Base-by-base conservation (phyloP, 2,888 invertebrate genomes). In the Cheiracanthium punctorium region DNA sequence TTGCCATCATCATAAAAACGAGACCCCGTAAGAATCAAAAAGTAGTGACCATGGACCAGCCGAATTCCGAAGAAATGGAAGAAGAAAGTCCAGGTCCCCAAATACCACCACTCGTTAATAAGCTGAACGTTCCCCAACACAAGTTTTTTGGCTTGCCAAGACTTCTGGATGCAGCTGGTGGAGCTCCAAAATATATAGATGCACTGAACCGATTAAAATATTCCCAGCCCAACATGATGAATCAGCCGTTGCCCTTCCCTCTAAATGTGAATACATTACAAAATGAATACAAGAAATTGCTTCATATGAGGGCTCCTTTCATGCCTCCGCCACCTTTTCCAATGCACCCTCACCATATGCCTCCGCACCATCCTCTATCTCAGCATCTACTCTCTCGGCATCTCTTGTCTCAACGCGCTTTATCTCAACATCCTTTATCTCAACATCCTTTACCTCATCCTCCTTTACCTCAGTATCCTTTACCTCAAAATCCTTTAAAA, bases 1-100 rank as follows among this genome's bases (percentile, higher is more conserved):
- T 84, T 17, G 82, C 82, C 29, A 84, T 84, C n/a, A 77, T 84
- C 10, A 77, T 84, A 29, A 84, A 77, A 33, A 65, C 82, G 1
- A 84, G 71, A 20, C 69, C 73, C 10, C 67, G 72, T 1, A 33
- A 74, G 7, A 0, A 30, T 5, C 28, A n/a, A 10, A 33, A 32
- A n/a, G 8, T 30, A 5, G 41, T n/a, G n/a, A 24, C 48, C 20
- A 12, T 2, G 10, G n/a, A 48, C 1, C 41, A 24, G 14, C 12
- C 1, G 4, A 17, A 67, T 0, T n/a, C 8, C 1, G 28, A 43
- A 20, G 43, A 41, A 71, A 12, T 14, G 7, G 43, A 28, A 71
- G n/a, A 29, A 7, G 17, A 41, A 41, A 43, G 28, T 29, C 29
- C 20, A 29, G 43, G 29, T 43, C 43, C 71, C 17, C n/a, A 71